These are phyloP conservation scores for Anthopleura xanthogrammica DNA, from an alignment of 92 coral and sea anemone species.

Conservation along the genomic window DNA sequence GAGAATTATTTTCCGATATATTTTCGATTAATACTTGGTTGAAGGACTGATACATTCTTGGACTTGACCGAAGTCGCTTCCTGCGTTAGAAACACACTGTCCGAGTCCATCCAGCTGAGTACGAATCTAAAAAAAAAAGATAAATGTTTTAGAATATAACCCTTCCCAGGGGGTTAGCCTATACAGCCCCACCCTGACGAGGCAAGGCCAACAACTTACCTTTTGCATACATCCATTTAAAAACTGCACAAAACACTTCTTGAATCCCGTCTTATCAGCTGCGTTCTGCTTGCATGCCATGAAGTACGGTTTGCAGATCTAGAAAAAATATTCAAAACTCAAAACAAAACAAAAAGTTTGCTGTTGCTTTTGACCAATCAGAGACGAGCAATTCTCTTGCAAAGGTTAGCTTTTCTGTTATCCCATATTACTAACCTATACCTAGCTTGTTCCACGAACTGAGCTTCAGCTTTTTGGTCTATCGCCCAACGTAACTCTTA, in stretches of 20 bases:
- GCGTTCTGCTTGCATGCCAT: background rate
- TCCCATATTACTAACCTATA: no score
- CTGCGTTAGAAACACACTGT: constrained; percentile 10
- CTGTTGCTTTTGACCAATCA: background rate
- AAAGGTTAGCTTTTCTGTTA: no score
- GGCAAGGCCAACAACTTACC: background rate
- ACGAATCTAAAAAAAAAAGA: background rate
- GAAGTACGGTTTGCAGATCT: constrained; percentile 14
- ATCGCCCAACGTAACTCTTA: no score
- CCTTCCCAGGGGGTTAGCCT: background rate
- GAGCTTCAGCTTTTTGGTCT: no score
- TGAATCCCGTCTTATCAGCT: background rate
- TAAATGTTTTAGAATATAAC: background rate
- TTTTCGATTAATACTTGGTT: background rate
- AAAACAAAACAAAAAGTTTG: background rate
- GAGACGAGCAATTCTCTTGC: background rate
- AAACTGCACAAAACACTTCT: constrained; percentile 8
- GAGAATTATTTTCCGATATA: no score
- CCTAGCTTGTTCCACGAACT: no score
- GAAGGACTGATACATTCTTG: constrained; percentile 10
- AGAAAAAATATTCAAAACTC: background rate
- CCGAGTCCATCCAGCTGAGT: background rate
- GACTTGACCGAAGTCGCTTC: constrained; percentile 4
- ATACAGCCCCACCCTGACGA: no score
- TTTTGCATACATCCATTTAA: constrained; percentile 2